These are phyloP conservation scores for Cyanistes caeruleus DNA, from an alignment of 2,113 vertebrate species.

Conservation along the genomic window DNA sequence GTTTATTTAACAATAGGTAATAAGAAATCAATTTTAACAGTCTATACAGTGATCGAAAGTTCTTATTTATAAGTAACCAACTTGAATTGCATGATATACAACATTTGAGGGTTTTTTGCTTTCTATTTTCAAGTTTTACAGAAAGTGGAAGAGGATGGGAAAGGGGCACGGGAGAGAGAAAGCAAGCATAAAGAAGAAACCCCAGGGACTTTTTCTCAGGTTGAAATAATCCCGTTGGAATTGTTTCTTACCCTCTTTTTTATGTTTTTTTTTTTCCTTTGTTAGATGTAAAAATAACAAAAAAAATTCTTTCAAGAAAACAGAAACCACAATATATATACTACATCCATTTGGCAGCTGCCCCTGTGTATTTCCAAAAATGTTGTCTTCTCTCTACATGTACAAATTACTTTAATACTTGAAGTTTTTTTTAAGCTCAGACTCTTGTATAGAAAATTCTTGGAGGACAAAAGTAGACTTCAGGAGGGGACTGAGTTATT, in stretches of 20 bases:
- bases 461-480: slow-evolving; percentile 85
- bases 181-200: slow-evolving; percentile 81
- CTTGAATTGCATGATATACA: slow-evolving; percentile 89
- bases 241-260: slow-evolving; percentile 80
- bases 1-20: slow-evolving; percentile 89
- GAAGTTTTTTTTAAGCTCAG: slow-evolving; percentile 78
- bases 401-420: slow-evolving; percentile 87
- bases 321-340: slow-evolving; percentile 86
- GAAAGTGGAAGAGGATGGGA: slow-evolving; percentile 77
- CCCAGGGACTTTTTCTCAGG: slow-evolving; percentile 75
- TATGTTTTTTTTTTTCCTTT: slow-evolving; percentile 74
- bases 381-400: slow-evolving; percentile 81
- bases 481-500: slow-evolving; percentile 57
- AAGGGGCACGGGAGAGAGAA: slow-evolving; percentile 57
- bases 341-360: slow-evolving; percentile 86
- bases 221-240: slow-evolving; percentile 79
- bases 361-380: slow-evolving; percentile 84
- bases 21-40: slow-evolving; percentile 89
- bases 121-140: slow-evolving; percentile 87
- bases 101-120: slow-evolving; percentile 82
- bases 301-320: slow-evolving; percentile 82
- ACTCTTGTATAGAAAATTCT: slow-evolving; percentile 84
- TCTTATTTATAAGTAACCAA: slow-evolving; percentile 89
- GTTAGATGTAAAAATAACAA: slow-evolving; percentile 86
- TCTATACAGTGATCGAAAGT: slow-evolving; percentile 89